Evolutionary conservation across 2,888 invertebrate genomes (phyloP).

Genomic region (Diploptera punctata): DNA sequence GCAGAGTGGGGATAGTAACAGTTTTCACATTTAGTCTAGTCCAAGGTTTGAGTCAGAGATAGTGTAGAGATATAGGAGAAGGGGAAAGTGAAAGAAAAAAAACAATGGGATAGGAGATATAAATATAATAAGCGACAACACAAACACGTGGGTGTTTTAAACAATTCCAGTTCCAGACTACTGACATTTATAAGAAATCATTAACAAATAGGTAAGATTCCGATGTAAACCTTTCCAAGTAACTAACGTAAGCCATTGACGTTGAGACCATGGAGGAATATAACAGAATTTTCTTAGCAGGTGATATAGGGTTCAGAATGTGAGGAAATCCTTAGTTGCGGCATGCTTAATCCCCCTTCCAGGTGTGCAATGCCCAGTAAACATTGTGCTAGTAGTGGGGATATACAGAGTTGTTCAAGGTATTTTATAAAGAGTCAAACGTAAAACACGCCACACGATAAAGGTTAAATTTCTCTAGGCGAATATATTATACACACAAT

Average conservation of each 20-base stretch:
- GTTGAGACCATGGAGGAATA: neutral
- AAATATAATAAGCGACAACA: neutral
- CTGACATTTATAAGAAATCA: neutral
- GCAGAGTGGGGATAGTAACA: neutral
- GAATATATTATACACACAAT: neutral
- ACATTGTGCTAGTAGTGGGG: too few relatives aligned
- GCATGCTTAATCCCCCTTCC: too few relatives aligned
- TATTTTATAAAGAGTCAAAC: too few relatives aligned
- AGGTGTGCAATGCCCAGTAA: too few relatives aligned
- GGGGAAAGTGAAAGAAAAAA: neutral
- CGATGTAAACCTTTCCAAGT: neutral
- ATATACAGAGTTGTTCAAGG: too few relatives aligned
- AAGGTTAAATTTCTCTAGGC: neutral
- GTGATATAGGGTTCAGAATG: neutral
- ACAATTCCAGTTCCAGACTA: neutral
- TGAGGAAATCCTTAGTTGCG: slow-evolving; percentile 13
- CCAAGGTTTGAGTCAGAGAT: neutral
- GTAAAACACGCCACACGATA: neutral
- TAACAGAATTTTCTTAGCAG: neutral
- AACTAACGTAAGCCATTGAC: neutral
- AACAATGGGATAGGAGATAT: slow-evolving; percentile 1
- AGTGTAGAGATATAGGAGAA: neutral
- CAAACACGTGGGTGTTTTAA: neutral
- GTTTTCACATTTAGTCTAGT: neutral
- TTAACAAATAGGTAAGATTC: neutral